Percentiles rank a stretch among this genome's conserved stretches.
phyloP scores from a whole-genome alignment of 2,888 invertebrate genomes.

The Pimpla rufipes region DNA sequence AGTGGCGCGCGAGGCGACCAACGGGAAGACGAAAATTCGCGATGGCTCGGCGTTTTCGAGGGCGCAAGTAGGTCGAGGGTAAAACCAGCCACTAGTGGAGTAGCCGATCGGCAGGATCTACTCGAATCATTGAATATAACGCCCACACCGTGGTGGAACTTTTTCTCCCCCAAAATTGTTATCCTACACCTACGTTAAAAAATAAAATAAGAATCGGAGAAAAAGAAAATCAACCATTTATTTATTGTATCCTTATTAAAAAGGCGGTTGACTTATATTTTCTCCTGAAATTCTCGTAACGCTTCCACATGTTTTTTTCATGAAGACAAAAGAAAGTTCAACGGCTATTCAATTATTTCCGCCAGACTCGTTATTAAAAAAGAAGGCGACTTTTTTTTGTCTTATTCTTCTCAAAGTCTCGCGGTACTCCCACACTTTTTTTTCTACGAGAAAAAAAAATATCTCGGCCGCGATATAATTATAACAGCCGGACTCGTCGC shows the following conservation, averaged over 20 bases:
- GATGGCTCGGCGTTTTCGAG: conserved; percentile 39
- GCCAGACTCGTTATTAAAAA: too few relatives aligned
- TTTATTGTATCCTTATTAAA: too few relatives aligned
- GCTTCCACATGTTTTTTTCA: too few relatives aligned
- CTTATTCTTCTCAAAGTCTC: too few relatives aligned
- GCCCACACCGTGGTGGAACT: neutral
- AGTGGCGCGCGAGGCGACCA: neutral
- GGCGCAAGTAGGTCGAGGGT: conserved; percentile 52
- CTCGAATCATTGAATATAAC: conserved; percentile 15
- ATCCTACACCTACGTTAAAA: neutral
- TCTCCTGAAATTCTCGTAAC: too few relatives aligned
- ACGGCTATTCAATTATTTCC: neutral
- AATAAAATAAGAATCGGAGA: neutral
- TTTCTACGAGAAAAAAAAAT: too few relatives aligned
- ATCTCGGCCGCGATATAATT: too few relatives aligned
- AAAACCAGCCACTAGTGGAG: conserved; percentile 21
- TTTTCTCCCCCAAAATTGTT: neutral
- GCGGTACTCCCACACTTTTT: too few relatives aligned
- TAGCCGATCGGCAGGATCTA: conserved; percentile 44
- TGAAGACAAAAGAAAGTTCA: neutral
- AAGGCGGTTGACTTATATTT: too few relatives aligned
- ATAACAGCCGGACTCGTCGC: too few relatives aligned
- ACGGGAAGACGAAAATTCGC: conserved; percentile 47
- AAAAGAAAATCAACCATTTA: too few relatives aligned
- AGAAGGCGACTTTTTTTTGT: too few relatives aligned